phyloP scores from a whole-genome alignment of 2,888 invertebrate genomes.

The Drosophila flavopinicola region DNA sequence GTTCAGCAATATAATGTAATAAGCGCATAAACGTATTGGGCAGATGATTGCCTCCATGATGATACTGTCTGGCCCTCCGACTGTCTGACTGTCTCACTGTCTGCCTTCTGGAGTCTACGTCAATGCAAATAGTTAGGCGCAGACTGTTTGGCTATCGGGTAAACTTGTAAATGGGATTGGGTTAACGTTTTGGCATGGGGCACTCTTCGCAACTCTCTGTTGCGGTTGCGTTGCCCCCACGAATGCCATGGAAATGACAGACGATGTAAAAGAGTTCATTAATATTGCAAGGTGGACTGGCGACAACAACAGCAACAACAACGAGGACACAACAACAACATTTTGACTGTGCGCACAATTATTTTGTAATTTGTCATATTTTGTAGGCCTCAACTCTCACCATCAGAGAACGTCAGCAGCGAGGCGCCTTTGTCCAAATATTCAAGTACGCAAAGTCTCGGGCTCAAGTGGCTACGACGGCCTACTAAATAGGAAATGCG shows the following conservation, averaged over 20 bases:
- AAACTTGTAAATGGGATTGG: not conserved
- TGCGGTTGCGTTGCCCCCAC: conserved; percentile 47
- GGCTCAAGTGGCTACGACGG: conserved; percentile 75
- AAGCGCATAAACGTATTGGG: conserved; percentile 28
- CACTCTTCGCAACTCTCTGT: conserved; percentile 29
- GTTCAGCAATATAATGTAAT: no score
- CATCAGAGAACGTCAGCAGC: conserved; percentile 8
- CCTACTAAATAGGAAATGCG: conserved; percentile 67
- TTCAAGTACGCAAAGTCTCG: conserved; percentile 74
- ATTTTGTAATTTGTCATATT: conserved; percentile 79
- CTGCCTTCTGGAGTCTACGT: conserved; percentile 14
- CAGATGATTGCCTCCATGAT: conserved; percentile 7
- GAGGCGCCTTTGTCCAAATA: conserved; percentile 64
- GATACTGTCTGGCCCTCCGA: conserved; percentile 7
- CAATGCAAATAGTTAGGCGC: conserved; percentile 50
- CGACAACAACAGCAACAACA: conserved; percentile 28
- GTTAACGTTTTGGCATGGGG: not conserved
- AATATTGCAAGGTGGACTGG: conserved; percentile 70
- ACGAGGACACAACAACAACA: conserved; percentile 54
- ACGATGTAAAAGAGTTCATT: conserved; percentile 79
- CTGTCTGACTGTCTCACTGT: conserved; percentile 6
- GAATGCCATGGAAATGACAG: conserved; percentile 72
- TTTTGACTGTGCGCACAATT: conserved; percentile 75
- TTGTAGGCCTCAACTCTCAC: conserved; percentile 55
- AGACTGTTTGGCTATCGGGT: conserved; percentile 28